Evolutionary conservation across 2,113 vertebrate genomes (phyloP).

Genomic region (Symphodus melops): DNA sequence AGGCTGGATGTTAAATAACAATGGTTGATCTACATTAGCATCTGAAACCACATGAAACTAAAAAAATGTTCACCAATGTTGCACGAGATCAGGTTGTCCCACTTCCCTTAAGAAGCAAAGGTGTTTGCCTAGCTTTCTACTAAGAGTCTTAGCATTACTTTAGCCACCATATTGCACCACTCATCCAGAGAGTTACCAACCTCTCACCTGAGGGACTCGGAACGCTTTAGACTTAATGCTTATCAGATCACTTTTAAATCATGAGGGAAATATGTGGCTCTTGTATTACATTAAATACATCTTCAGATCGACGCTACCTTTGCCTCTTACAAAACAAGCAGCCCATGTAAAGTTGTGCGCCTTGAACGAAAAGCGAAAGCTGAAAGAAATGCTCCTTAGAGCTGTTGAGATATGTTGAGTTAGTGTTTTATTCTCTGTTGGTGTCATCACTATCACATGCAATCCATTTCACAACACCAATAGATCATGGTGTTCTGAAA

Average conservation of each 20-base stretch:
- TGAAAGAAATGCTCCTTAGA: too few relatives aligned
- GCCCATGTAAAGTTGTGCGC: too few relatives aligned
- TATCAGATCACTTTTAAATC: background rate
- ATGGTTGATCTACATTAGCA: too few relatives aligned
- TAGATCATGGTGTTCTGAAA: too few relatives aligned
- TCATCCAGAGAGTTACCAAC: background rate
- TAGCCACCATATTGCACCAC: background rate
- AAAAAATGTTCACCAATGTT: background rate
- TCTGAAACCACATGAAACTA: too few relatives aligned
- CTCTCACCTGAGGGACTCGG: background rate
- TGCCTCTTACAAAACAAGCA: background rate
- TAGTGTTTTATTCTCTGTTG: too few relatives aligned
- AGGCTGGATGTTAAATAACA: too few relatives aligned
- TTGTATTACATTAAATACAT: too few relatives aligned
- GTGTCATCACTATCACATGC: background rate
- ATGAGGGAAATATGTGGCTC: background rate
- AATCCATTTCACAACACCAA: background rate
- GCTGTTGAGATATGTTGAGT: background rate
- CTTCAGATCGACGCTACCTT: background rate
- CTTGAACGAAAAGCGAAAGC: too few relatives aligned
- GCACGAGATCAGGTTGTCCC: constrained; percentile 28
- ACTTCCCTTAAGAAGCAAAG: constrained; percentile 16
- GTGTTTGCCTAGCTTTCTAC: constrained; percentile 9
- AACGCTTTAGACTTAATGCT: background rate
- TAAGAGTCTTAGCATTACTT: constrained; percentile 34